These are phyloP conservation scores for Balaeniceps rex DNA, from an alignment of 2,113 vertebrate species.

Conservation along the genomic window DNA sequence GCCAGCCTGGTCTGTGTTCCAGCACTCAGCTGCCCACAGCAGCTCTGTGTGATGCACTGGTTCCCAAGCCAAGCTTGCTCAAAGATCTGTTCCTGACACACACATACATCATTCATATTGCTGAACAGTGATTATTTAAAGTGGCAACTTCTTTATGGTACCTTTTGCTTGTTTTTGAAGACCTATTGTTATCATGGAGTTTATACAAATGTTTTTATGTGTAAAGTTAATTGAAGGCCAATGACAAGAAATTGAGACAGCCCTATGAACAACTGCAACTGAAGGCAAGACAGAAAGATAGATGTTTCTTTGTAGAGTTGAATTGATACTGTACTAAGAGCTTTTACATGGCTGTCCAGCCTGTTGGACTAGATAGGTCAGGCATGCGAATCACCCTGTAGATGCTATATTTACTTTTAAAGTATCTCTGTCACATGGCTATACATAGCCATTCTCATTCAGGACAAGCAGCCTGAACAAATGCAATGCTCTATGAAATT, in stretches of 20 bases:
- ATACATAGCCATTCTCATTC: slow-evolving; percentile 50
- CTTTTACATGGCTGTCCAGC: background rate
- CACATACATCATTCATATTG: background rate
- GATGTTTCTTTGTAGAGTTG: background rate
- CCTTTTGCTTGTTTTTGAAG: background rate
- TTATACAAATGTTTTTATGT: background rate
- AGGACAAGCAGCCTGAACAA: slow-evolving; percentile 26
- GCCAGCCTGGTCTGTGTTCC: background rate
- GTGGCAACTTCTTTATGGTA: background rate
- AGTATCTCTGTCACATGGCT: slow-evolving; percentile 33
- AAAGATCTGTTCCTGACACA: background rate
- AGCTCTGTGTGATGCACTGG: background rate
- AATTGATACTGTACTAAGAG: background rate
- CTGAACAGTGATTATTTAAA: background rate
- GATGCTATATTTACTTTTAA: slow-evolving; percentile 73
- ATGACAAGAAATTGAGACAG: background rate
- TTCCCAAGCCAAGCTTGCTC: background rate
- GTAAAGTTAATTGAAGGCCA: background rate
- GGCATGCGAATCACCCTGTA: slow-evolving; percentile 39
- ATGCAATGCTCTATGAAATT: slow-evolving; percentile 24
- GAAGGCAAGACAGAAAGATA: background rate
- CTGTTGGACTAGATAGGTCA: slow-evolving; percentile 28
- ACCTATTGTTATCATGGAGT: accelerated
- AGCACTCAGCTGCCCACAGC: background rate
- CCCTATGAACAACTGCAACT: background rate